A percentile compares a stretch with the other conserved stretches of the same genome.
Evolutionary conservation across 1,140 invertebrate species (phyloP).

Genomic region (Neodiprion pinetum): DNA sequence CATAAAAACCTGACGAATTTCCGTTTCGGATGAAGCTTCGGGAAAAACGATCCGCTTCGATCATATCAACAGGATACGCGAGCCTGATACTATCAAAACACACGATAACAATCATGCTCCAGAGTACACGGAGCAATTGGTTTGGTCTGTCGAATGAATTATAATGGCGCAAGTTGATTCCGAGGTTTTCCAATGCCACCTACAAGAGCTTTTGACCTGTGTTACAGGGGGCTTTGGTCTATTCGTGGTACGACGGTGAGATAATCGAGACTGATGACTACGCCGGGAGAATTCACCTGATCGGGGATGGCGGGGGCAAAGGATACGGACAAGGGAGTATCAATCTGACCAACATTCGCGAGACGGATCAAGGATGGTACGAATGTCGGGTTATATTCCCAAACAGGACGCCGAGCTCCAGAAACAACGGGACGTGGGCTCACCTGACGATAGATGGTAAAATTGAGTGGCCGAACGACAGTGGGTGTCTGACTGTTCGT

Average conservation of each 20-base stretch:
- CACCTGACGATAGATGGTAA: constrained; percentile 86
- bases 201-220: constrained; percentile 11
- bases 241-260: constrained; percentile 82
- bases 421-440: constrained; percentile 90
- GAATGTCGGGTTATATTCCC: constrained; percentile 89
- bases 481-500: not conserved
- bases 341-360: constrained; percentile 87
- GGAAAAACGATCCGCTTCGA: no score
- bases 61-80: no score
- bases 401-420: constrained; percentile 80
- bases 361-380: constrained; percentile 90
- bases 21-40: no score
- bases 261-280: constrained; percentile 75
- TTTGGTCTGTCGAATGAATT: no score
- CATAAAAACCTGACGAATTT: no score
- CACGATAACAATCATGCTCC: no score
- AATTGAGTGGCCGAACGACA: constrained; percentile 30
- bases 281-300: constrained; percentile 73
- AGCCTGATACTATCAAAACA: no score
- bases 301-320: constrained; percentile 58
- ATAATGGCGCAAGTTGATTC: no score
- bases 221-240: constrained; percentile 73
- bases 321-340: constrained; percentile 80
- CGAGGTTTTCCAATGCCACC: not conserved
- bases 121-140: no score